Conservation (phyloP, 2,888 invertebrate species). For the Philonicus albiceps region DNA sequence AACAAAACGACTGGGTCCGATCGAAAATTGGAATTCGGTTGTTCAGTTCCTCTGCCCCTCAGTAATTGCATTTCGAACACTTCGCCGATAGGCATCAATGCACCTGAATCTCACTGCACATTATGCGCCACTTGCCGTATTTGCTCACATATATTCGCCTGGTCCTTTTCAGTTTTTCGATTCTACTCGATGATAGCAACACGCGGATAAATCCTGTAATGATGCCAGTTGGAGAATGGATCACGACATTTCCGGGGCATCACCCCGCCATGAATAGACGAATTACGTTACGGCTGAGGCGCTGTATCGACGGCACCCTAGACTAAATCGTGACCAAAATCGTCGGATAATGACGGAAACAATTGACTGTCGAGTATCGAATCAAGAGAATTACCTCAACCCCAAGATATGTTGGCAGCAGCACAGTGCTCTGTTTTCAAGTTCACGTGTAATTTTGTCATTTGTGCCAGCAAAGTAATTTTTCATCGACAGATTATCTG, state of each 20-base stretch:
- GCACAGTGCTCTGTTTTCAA: slow-evolving; percentile 4
- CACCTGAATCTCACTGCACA: not conserved
- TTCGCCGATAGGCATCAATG: not conserved
- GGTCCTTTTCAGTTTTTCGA: not conserved
- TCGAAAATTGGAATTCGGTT: not conserved
- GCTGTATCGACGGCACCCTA: not conserved
- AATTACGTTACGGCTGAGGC: not conserved
- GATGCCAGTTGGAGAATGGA: not conserved
- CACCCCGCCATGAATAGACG: not conserved
- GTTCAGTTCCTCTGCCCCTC: not conserved
- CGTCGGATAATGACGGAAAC: slow-evolving; percentile 26
- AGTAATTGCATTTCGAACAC: not conserved
- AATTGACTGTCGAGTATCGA: not conserved
- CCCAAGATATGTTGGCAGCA: not conserved
- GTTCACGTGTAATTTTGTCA: slow-evolving; percentile 26
- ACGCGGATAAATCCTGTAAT: not conserved
- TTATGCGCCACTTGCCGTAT: not conserved
- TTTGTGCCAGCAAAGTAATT: slow-evolving; percentile 4
- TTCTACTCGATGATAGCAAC: not conserved
- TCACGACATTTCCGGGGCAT: slow-evolving; percentile 6
- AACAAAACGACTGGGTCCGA: not conserved
- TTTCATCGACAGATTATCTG: not conserved
- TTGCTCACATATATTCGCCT: not conserved
- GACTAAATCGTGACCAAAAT: slow-evolving; percentile 24
- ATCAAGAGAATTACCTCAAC: slow-evolving; percentile 11